Conservation (phyloP, 2,888 invertebrate species). For the Rhingia campestris region DNA sequence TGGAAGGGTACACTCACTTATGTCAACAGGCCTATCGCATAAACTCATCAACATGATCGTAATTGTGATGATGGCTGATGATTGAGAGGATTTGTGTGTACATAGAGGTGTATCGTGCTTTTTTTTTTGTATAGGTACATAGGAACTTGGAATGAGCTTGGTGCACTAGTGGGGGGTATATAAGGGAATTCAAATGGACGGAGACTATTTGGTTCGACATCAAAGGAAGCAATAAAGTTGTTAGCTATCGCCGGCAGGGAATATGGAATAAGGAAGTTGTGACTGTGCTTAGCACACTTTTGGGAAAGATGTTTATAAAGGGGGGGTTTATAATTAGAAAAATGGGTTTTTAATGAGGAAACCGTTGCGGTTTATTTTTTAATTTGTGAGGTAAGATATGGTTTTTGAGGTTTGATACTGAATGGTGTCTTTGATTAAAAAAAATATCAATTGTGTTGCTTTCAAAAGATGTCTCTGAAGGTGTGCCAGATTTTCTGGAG, state of each 20-base stretch:
- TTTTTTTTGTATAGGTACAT: neutral
- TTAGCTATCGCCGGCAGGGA: neutral
- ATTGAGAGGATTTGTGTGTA: conserved; percentile 56
- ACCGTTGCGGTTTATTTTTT: neutral
- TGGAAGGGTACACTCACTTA: conserved; percentile 56
- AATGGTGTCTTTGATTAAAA: too few species aligned
- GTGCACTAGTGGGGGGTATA: conserved; percentile 7
- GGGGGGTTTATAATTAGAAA: conserved; percentile 27
- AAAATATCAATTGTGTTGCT: too few species aligned
- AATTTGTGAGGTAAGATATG: too few species aligned
- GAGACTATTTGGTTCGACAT: conserved; percentile 28
- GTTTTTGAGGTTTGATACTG: too few species aligned
- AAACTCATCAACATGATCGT: conserved; percentile 68
- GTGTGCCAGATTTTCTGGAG: too few species aligned
- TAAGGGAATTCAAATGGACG: conserved; percentile 45
- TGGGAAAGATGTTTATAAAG: neutral
- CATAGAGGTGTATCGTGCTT: neutral
- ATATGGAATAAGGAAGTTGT: conserved; percentile 70
- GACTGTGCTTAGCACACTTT: conserved; percentile 21
- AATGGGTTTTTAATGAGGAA: conserved; percentile 44
- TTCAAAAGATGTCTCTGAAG: too few species aligned
- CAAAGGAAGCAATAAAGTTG: conserved; percentile 56
- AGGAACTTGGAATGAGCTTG: neutral
- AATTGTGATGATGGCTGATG: conserved; percentile 62
- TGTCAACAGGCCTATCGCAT: conserved; percentile 68